Conservation (phyloP, 2,888 invertebrate genomes). For the Eupithecia exiguata region DNA sequence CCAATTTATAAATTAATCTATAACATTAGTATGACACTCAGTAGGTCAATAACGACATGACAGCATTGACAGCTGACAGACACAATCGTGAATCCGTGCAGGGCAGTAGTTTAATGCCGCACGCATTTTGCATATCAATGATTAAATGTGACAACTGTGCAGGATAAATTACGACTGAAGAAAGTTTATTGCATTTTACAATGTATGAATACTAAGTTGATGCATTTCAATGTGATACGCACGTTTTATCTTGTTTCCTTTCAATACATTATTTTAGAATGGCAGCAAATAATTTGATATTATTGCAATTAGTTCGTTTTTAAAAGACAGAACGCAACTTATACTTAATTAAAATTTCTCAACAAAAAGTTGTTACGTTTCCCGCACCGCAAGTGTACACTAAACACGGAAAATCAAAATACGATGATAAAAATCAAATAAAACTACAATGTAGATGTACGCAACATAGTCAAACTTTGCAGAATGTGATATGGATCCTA, state of each 20-base stretch:
- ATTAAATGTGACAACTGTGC: background rate
- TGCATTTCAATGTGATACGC: background rate
- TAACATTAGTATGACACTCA: background rate
- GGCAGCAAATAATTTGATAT: background rate
- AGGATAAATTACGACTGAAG: slow-evolving; percentile 23
- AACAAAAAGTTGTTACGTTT: slow-evolving; percentile 7
- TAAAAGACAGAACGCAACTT: background rate
- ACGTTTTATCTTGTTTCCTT: background rate
- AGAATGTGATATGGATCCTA: slow-evolving; percentile 37
- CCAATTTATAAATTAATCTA: no score
- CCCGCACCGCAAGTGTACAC: slow-evolving; percentile 47
- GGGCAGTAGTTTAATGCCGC: slow-evolving; percentile 20
- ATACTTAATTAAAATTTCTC: background rate
- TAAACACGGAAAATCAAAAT: slow-evolving; percentile 44
- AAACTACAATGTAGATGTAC: slow-evolving; percentile 31
- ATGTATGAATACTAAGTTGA: slow-evolving; percentile 11
- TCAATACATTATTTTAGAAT: background rate
- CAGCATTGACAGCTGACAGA: slow-evolving; percentile 12
- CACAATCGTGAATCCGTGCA: slow-evolving; percentile 17
- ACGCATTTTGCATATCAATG: slow-evolving; percentile 22
- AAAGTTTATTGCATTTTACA: slow-evolving; percentile 17
- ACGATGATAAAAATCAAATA: slow-evolving; percentile 40
- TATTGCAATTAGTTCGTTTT: background rate
- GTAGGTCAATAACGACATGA: slow-evolving; percentile 12
- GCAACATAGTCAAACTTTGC: slow-evolving; percentile 55